These are phyloP conservation scores for Ricordea florida DNA, from an alignment of 92 coral and sea anemone species.

Conservation along the genomic window DNA sequence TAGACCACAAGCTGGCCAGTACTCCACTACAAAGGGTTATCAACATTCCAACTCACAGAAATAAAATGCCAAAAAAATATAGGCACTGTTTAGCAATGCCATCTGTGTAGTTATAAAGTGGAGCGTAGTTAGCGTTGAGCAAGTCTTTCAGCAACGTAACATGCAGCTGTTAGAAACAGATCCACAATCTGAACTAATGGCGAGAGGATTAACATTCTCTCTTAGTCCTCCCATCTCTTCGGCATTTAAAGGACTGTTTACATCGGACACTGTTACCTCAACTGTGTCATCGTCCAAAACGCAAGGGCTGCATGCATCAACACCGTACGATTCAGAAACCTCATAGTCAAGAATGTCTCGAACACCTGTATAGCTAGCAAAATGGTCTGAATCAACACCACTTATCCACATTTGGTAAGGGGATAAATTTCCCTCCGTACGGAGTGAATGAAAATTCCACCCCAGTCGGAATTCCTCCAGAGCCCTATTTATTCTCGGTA, in stretches of 20 bases:
- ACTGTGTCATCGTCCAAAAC: constrained; percentile 10
- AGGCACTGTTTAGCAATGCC: too few species aligned
- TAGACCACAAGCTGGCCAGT: too few species aligned
- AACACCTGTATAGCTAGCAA: not conserved
- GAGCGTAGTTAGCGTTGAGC: not conserved
- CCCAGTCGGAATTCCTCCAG: not conserved
- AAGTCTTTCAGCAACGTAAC: not conserved
- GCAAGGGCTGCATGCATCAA: constrained; percentile 4
- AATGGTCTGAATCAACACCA: not conserved
- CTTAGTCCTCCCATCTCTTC: not conserved
- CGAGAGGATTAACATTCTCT: constrained; percentile 10
- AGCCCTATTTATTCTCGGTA: not conserved
- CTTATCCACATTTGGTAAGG: constrained; percentile 15
- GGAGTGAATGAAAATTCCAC: constrained; percentile 9
- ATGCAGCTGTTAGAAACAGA: not conserved
- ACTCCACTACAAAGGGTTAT: too few species aligned
- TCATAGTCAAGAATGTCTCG: not conserved
- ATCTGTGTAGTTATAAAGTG: too few species aligned
- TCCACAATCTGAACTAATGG: constrained; percentile 6
- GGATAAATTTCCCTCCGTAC: not conserved
- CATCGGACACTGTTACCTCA: constrained; percentile 8
- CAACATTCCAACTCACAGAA: too few species aligned
- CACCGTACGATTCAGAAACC: not conserved
- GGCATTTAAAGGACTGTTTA: not conserved
- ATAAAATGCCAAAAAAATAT: too few species aligned